These are phyloP conservation scores for Micropterix aruncella DNA, from an alignment of 2,888 invertebrate genomes.

Conservation along the genomic window DNA sequence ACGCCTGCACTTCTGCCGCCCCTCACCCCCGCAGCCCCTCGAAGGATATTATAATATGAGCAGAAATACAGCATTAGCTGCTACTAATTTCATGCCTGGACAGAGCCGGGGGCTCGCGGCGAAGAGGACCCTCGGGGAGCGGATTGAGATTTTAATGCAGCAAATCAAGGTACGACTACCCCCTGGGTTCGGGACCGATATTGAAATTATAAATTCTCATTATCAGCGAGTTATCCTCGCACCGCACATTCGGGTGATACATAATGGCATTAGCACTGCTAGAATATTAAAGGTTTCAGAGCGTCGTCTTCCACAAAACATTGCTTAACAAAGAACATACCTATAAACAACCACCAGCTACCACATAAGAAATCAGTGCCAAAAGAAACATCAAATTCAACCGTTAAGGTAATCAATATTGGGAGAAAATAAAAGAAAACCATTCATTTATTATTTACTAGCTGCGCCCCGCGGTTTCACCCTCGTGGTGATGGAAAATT, in stretches of 20 bases:
- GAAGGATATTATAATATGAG: conserved; percentile 6
- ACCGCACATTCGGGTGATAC: not conserved
- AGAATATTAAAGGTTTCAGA: no score
- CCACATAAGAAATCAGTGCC: no score
- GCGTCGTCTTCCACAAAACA: no score
- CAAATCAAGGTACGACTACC: not conserved
- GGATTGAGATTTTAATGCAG: conserved; percentile 1
- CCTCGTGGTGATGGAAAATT: no score
- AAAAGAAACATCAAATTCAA: no score
- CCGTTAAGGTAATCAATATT: no score
- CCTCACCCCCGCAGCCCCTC: conserved; percentile 5
- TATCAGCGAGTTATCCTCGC: not conserved
- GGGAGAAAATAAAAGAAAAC: no score
- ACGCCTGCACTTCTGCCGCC: not conserved
- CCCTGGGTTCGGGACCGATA: not conserved
- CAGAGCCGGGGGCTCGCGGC: conserved; percentile 4
- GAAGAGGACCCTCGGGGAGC: not conserved
- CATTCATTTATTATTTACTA: no score
- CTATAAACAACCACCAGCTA: no score
- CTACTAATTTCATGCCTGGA: not conserved
- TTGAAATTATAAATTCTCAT: not conserved
- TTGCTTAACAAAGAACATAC: no score
- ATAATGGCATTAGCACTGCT: conserved; percentile 26
- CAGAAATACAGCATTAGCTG: conserved; percentile 1
- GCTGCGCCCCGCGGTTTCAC: no score